Evolutionary conservation across 2,888 invertebrate genomes (phyloP), one percentile per base, ranked within the genome.

Genomic region (Scaptomyza tumidula): DNA sequence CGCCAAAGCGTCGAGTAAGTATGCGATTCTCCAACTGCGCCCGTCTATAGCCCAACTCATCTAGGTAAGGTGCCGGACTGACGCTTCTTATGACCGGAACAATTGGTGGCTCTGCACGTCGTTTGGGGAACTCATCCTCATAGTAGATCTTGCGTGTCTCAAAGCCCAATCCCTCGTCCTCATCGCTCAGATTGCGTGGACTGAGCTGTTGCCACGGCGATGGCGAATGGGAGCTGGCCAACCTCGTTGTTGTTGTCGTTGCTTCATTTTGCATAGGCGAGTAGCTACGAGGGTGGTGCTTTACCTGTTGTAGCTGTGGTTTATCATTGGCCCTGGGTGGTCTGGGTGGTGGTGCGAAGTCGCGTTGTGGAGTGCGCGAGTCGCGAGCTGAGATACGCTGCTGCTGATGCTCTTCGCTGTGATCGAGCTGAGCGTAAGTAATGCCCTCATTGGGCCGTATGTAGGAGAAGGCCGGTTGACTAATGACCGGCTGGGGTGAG

Each of bases 391-490:
- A 49, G 2, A 60, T 45, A 19, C 71, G 71, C 13, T 73, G 71
- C 3, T 56, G 65, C 35, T 90, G 71, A 7, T 55, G 64, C 46
- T 90, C 90, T 9, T 90, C 90, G 48, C 78, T 86, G 45, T 80
- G 61, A 41, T 90, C 90, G 4, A 97, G 95, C 90, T 96, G 96
- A 7, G 97, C 96, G 88, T 97, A 97, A 50, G 96, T 96, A 27
- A 96, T 94, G 73, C 94, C 93, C 83, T 93, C 93, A 79, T 94
- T 93, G 66, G 94, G 93, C 77, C 87, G 93, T 93, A 95, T 95
- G 83, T 97, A 97, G 0, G 97, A 97, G 91, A 97, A 97, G 33
- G 96, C 97, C 88, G 96, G 95, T 88, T 96, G 96, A 77, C 94
- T 94, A 88, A 96, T 96, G 75, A 94, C 94, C 1, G 95, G 94